These are phyloP conservation scores for Heliconius charithonia DNA, from an alignment of 2,888 invertebrate genomes.

Conservation along the genomic window DNA sequence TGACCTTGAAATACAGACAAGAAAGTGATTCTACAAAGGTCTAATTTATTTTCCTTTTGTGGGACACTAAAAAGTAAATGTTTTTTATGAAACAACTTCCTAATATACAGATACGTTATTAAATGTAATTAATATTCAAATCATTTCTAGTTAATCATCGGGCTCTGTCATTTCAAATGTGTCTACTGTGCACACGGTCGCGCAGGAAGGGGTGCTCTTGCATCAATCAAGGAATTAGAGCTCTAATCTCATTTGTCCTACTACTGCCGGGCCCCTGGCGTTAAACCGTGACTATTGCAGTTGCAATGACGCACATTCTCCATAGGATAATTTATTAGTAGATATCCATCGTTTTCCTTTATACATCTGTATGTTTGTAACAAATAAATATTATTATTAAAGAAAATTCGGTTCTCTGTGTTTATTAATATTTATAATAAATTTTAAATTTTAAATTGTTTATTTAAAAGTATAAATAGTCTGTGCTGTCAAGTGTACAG, in stretches of 20 bases:
- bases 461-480: not conserved
- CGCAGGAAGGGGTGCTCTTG: conserved; percentile 55
- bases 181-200: conserved; percentile 58
- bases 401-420: too few species aligned
- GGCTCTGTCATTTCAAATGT: conserved; percentile 40
- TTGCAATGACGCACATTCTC: conserved; percentile 50
- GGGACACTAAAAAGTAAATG: too few species aligned
- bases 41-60: too few species aligned
- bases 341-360: not conserved
- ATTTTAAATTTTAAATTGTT: not conserved
- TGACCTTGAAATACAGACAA: too few species aligned
- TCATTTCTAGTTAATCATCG: conserved; percentile 41
- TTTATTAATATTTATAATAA: too few species aligned
- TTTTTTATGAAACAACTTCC: too few species aligned
- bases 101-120: too few species aligned
- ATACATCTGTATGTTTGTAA: too few species aligned
- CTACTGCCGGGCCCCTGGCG: conserved; percentile 52
- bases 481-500: not conserved
- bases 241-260: conserved; percentile 71
- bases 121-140: not conserved
- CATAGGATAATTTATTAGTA: conserved; percentile 4
- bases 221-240: conserved; percentile 76
- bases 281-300: conserved; percentile 54
- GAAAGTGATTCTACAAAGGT: too few species aligned
- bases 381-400: too few species aligned